Percentiles rank a stretch among this genome's conserved stretches.
Evolutionary conservation across 2,113 vertebrate species (phyloP).

Genomic region (Fulmarus glacialis): DNA sequence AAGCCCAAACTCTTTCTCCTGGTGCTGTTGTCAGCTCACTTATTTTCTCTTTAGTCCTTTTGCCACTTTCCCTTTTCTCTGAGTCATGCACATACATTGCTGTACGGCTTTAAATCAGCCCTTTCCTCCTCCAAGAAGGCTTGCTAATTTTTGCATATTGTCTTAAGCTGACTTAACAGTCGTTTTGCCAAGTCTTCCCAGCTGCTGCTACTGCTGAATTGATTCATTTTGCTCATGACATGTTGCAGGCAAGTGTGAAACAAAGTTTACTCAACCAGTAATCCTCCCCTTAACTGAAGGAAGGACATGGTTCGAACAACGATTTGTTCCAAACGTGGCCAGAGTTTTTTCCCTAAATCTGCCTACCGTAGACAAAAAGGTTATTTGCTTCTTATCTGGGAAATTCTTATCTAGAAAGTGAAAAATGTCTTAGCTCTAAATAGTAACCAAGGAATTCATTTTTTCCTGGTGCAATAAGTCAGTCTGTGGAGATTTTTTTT

Average conservation of each 20-base stretch:
- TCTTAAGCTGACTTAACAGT: constrained; percentile 8
- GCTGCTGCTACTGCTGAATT: constrained; percentile 13
- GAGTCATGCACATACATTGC: neutral
- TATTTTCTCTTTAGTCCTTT: neutral
- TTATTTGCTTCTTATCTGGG: neutral
- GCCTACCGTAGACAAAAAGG: neutral
- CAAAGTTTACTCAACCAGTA: constrained; percentile 30
- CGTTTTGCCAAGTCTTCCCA: neutral
- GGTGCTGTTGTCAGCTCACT: neutral
- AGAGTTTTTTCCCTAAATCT: neutral
- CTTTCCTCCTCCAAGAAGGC: neutral
- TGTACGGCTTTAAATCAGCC: neutral
- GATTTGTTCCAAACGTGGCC: neutral
- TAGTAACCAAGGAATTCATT: neutral
- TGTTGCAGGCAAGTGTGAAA: constrained; percentile 1
- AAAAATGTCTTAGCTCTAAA: neutral
- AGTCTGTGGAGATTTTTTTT: neutral
- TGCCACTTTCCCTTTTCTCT: neutral
- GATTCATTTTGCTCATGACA: constrained; percentile 13
- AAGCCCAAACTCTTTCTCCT: neutral
- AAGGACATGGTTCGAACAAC: neutral
- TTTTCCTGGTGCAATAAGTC: neutral
- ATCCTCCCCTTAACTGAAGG: neutral
- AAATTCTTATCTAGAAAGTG: constrained; percentile 6
- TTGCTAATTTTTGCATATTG: constrained; percentile 34